A percentile compares a stretch with the other conserved stretches of the same genome.
Evolutionary conservation across 64 coral and sea anemone species (phyloP).

Genomic region (Actinia tenebrosa): DNA sequence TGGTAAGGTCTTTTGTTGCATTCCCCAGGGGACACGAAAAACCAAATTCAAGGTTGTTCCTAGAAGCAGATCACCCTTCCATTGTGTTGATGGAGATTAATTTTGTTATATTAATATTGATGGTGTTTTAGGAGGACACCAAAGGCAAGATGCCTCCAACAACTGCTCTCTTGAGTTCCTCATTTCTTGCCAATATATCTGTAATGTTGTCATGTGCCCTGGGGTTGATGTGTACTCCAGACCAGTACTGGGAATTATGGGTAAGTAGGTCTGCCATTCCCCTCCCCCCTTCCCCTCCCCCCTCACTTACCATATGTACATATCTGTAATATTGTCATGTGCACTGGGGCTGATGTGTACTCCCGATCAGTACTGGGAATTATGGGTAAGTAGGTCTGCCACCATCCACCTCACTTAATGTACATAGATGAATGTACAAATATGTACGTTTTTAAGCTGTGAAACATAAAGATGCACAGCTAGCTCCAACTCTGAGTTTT

Average conservation of each 20-base stretch:
- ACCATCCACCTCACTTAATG: too few relatives aligned
- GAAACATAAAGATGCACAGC: too few relatives aligned
- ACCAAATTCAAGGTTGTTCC: too few relatives aligned
- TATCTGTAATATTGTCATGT: slow-evolving; percentile 52
- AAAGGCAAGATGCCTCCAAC: slow-evolving; percentile 41
- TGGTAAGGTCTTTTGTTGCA: too few relatives aligned
- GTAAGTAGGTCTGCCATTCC: slow-evolving; percentile 14
- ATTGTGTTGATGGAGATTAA: not conserved
- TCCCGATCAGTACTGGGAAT: slow-evolving; percentile 57
- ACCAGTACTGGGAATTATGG: slow-evolving; percentile 76
- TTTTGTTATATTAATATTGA: not conserved
- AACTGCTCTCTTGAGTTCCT: slow-evolving; percentile 27
- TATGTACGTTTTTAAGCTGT: too few relatives aligned
- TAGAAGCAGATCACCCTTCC: too few relatives aligned
- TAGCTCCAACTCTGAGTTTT: too few relatives aligned
- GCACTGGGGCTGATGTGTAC: slow-evolving; percentile 33
- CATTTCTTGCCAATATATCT: slow-evolving; percentile 57
- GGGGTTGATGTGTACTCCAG: slow-evolving; percentile 41
- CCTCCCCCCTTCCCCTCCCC: too few relatives aligned
- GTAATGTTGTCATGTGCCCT: slow-evolving; percentile 49
- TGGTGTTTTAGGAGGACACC: slow-evolving; percentile 37
- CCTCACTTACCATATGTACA: not conserved
- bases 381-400: slow-evolving; percentile 12
- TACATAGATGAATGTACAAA: not conserved
- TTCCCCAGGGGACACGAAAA: too few relatives aligned